Base-by-base conservation (phyloP, 1,140 invertebrate genomes). In the Lysiphlebus fabarum region DNA sequence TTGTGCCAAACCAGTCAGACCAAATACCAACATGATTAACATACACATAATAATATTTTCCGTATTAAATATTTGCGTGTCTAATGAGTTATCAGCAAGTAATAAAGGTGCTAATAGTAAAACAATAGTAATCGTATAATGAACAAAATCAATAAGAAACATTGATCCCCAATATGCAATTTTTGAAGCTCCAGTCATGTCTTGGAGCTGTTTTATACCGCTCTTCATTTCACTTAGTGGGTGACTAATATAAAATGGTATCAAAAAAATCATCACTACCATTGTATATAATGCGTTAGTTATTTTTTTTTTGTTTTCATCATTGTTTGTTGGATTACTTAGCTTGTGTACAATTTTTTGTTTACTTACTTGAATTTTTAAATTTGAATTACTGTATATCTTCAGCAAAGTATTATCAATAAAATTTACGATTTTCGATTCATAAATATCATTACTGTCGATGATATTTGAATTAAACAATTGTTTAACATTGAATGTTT, bases 131-230 rank as follows among this genome's bases (percentile, higher is more conserved):
- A 62, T 8, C 10, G 36, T 56, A 12, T 56, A 62, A 51, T 56
- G 51, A 4, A 58, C 6, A 10, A 59, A 33, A 63, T 86, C 84
- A 79, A 83, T 85, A 5, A 79, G 48, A 53, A 83, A 81, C 5
- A 76, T 81, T 5, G 82, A 73, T 8, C 73, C 47, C 85, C 85
- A 86, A 67, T 81, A 86, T 1, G 72, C 72, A 4, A 79, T 58
- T 14, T 79, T 70, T 49, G 79, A 70, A 4, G 83, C 81, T 14
- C 85, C 85, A 61, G 83, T 82, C 59, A 86, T 84, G 70, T 82
- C 78, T 72, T 87, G 85, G 9, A 86, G 69, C 63, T 86, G 84
- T 65, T 85, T 86, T 7, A 82, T 79, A 69, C 82, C 80, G 79
- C 62, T 42, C 65, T 38, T 56, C 64, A n/a, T 62, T 57, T 75